Evolutionary conservation across 30 jellyfish, hydroid and myxozoan genomes (phyloP).

Genomic region (Turritopsis rubra): DNA sequence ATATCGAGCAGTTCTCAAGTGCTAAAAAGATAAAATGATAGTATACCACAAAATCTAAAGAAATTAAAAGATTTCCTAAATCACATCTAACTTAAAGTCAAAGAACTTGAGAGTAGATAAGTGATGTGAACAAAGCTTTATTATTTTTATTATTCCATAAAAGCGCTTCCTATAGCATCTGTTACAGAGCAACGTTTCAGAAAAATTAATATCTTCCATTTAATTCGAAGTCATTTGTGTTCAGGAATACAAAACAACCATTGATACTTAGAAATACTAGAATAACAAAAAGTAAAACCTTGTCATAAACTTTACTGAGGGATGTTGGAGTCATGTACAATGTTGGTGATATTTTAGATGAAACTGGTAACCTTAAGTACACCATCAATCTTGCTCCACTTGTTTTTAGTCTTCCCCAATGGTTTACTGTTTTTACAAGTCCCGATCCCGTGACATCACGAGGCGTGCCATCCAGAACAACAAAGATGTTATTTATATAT

Average conservation of each 20-base stretch:
- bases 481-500: not conserved
- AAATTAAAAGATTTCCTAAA: too few species aligned
- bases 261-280: too few species aligned
- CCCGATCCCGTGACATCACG: not conserved
- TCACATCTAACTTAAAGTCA: too few species aligned
- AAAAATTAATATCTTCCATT: too few species aligned
- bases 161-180: too few species aligned
- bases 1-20: not conserved
- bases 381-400: not conserved
- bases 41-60: too few species aligned
- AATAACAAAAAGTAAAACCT: not conserved
- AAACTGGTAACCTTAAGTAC: not conserved
- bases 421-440: not conserved
- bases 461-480: not conserved
- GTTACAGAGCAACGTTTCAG: not conserved
- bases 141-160: too few species aligned
- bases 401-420: not conserved
- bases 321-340: not conserved
- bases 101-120: too few species aligned
- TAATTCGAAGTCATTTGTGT: too few species aligned
- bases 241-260: too few species aligned
- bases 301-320: not conserved
- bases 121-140: too few species aligned
- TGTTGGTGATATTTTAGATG: not conserved
- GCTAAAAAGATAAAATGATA: too few species aligned